phyloP scores from a whole-genome alignment of 2,888 invertebrate genomes.

The Lycophotia porphyrea region DNA sequence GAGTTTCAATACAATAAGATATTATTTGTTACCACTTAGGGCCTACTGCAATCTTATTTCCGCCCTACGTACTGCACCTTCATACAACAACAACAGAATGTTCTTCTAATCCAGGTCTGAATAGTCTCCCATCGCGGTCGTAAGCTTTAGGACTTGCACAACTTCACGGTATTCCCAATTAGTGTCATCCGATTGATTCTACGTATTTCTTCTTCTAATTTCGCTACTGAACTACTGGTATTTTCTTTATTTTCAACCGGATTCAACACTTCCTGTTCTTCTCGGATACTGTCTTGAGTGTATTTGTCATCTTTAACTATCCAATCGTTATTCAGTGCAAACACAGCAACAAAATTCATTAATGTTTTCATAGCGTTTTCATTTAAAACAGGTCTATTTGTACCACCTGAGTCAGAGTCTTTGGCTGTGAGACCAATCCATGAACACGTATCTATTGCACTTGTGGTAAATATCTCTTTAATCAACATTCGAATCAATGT shows the following conservation, averaged over 20 bases:
- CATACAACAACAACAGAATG: neutral
- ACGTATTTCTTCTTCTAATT: neutral
- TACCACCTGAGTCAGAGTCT: neutral
- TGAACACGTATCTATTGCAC: constrained; percentile 11
- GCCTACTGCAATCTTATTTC: neutral
- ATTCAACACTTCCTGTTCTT: neutral
- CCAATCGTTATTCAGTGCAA: neutral
- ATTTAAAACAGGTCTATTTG: constrained; percentile 5
- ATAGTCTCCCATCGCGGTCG: neutral
- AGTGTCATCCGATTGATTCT: neutral
- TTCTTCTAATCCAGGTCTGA: neutral
- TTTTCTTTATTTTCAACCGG: neutral
- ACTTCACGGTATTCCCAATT: neutral
- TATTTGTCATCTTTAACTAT: neutral
- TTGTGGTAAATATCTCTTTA: constrained; percentile 19
- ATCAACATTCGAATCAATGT: constrained; percentile 1
- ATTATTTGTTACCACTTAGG: neutral
- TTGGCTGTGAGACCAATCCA: neutral
- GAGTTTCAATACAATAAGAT: neutral
- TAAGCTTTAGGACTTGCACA: neutral
- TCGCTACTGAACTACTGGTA: neutral
- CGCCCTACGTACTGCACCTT: neutral
- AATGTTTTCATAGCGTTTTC: constrained; percentile 5
- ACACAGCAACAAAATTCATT: constrained; percentile 8
- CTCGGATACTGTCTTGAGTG: neutral